phyloP scores from a whole-genome alignment of 1,140 invertebrate genomes.

The Gryllus bimaculatus region DNA sequence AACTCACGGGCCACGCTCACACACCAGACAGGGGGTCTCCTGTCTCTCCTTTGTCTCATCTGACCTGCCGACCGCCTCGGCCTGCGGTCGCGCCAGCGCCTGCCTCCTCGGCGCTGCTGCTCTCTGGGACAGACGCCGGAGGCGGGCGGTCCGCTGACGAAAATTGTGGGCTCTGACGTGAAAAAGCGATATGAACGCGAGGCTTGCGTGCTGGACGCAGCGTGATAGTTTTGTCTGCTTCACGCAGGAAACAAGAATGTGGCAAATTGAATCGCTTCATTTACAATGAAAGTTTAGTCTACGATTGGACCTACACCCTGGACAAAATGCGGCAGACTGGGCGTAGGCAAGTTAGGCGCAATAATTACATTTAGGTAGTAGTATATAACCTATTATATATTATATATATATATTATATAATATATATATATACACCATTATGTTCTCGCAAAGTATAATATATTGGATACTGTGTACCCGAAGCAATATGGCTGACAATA shows the following conservation, averaged over 20 bases:
- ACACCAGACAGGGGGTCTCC: constrained; percentile 29
- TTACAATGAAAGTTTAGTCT: too few species aligned
- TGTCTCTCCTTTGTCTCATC: constrained; percentile 46
- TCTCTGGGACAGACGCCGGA: background rate
- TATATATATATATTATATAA: too few species aligned
- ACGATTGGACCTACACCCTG: too few species aligned
- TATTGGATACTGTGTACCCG: too few species aligned
- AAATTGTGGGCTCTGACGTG: background rate
- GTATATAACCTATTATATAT: too few species aligned
- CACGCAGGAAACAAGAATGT: background rate
- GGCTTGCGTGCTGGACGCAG: background rate
- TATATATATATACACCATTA: too few species aligned
- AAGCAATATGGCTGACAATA: too few species aligned
- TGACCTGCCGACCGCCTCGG: too few species aligned
- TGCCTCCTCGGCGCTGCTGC: background rate
- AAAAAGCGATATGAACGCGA: constrained; percentile 8
- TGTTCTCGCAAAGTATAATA: too few species aligned
- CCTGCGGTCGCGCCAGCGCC: background rate
- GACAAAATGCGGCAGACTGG: too few species aligned
- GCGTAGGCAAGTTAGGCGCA: too few species aligned
- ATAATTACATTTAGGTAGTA: too few species aligned
- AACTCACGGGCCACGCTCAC: constrained; percentile 23
- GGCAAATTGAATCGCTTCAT: background rate
- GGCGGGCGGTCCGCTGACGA: background rate
- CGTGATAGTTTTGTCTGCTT: background rate